phyloP scores from a whole-genome alignment of 2,113 vertebrate genomes.

The Percopsis transmontana region DNA sequence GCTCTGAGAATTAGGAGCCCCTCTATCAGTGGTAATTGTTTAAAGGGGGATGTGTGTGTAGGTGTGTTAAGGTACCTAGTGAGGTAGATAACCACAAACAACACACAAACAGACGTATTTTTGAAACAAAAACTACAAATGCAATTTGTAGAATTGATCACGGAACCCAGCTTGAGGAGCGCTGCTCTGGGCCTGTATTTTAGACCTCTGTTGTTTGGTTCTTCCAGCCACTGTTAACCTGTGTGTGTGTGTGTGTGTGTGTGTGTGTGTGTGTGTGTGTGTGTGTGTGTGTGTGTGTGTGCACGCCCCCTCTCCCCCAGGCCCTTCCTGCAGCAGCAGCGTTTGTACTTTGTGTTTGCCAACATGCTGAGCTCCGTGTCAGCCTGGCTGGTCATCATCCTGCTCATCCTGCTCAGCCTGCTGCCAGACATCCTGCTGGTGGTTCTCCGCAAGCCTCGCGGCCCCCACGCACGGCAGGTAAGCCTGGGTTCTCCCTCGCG shows the following conservation, averaged over 20 bases:
- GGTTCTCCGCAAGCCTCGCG: conserved; percentile 70
- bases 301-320: conserved; percentile 67
- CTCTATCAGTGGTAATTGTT: too few relatives aligned
- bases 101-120: too few relatives aligned
- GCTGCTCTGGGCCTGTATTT: not conserved
- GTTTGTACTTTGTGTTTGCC: conserved; percentile 96
- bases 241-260: not conserved
- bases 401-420: conserved; percentile 92
- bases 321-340: conserved; percentile 95
- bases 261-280: not conserved
- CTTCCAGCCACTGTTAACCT: conserved; percentile 6
- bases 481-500: not conserved
- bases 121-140: too few relatives aligned
- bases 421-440: conserved; percentile 90
- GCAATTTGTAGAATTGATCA: too few relatives aligned
- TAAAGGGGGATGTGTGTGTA: too few relatives aligned
- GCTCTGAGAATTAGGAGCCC: too few relatives aligned
- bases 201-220: not conserved
- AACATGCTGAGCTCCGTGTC: conserved; percentile 94
- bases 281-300: not conserved
- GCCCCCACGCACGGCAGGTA: conserved; percentile 72
- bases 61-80: too few relatives aligned
- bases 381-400: conserved; percentile 91
- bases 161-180: too few relatives aligned
- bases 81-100: too few relatives aligned